Evolutionary conservation across 2,797 vertebrate genomes (phyloP).

Genomic region (Chromobotia macracanthus): DNA sequence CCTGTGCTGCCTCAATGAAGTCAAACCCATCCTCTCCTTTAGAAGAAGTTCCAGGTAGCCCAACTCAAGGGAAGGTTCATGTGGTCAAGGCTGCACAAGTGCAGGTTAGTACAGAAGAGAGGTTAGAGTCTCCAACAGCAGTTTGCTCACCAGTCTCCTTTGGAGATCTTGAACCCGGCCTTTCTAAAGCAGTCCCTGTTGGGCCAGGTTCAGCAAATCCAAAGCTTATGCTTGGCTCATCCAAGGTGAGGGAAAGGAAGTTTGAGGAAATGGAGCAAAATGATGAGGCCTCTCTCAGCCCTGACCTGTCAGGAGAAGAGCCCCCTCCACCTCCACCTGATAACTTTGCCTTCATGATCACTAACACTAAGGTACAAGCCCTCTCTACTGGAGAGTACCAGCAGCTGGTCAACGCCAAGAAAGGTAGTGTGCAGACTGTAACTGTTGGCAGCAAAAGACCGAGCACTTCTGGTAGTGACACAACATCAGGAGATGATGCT

Average conservation of each 20-base stretch:
- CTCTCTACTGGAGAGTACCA: slow-evolving; percentile 93
- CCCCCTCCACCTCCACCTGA: slow-evolving; percentile 82
- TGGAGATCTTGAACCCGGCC: slow-evolving; percentile 1
- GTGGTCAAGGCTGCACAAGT: slow-evolving; percentile 53
- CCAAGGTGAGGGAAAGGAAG: slow-evolving; percentile 54
- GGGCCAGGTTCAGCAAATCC: slow-evolving; percentile 36
- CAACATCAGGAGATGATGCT: slow-evolving; percentile 55
- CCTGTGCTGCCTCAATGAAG: slow-evolving; percentile 68
- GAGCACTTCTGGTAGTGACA: slow-evolving; percentile 66
- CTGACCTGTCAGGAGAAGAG: slow-evolving; percentile 80
- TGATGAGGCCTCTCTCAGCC: slow-evolving; percentile 73
- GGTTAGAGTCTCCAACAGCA: slow-evolving; percentile 61
- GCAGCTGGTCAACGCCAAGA: slow-evolving; percentile 88
- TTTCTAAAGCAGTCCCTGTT: slow-evolving; percentile 15
- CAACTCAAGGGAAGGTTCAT: slow-evolving; percentile 65
- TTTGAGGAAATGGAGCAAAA: slow-evolving; percentile 68
- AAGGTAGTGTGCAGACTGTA: slow-evolving; percentile 87
- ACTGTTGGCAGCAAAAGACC: slow-evolving; percentile 77
- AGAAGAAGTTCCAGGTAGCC: slow-evolving; percentile 68
- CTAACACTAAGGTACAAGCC: slow-evolving; percentile 90
- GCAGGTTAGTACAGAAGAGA: slow-evolving; percentile 71
- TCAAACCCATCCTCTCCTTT: slow-evolving; percentile 65
- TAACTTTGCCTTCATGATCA: slow-evolving; percentile 98
- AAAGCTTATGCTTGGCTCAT: slow-evolving; percentile 69
- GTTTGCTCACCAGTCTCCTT: slow-evolving; percentile 51